Conservation (phyloP, 2,113 vertebrate species). For the Alouatta palliata region DNA sequence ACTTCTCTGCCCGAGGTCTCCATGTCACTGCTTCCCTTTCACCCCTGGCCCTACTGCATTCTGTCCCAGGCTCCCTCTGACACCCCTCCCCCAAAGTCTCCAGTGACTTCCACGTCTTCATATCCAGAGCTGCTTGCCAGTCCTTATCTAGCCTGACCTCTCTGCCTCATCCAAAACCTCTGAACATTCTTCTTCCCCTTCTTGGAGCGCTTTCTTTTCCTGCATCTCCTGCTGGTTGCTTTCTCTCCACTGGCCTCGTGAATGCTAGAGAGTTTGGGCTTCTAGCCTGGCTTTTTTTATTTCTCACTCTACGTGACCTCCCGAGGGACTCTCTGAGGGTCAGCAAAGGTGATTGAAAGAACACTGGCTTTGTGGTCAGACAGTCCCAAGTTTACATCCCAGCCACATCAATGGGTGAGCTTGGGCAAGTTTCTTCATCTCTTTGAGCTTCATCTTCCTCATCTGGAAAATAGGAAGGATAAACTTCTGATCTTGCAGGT, state of each 20-base stretch:
- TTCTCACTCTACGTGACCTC: background rate
- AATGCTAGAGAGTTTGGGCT: no score
- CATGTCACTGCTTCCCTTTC: background rate
- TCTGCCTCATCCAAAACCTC: background rate
- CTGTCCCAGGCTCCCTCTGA: background rate
- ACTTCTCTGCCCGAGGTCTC: background rate
- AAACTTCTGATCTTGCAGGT: background rate
- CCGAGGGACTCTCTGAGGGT: background rate
- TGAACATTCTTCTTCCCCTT: background rate
- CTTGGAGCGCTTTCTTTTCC: background rate
- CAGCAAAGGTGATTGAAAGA: background rate
- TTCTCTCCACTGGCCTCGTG: background rate
- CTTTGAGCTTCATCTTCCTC: background rate
- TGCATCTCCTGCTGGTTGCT: background rate
- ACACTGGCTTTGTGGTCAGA: background rate
- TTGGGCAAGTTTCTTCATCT: background rate
- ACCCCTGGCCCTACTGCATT: background rate
- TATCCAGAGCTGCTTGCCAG: background rate
- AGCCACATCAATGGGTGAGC: background rate
- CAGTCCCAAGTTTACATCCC: background rate
- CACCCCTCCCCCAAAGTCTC: background rate
- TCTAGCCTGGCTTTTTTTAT: background rate
- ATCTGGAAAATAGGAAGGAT: background rate
- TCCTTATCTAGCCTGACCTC: background rate
- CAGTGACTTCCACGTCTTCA: background rate